These are phyloP conservation scores for Drosophila mayri DNA, from an alignment of 1,140 invertebrate genomes.

Conservation along the genomic window DNA sequence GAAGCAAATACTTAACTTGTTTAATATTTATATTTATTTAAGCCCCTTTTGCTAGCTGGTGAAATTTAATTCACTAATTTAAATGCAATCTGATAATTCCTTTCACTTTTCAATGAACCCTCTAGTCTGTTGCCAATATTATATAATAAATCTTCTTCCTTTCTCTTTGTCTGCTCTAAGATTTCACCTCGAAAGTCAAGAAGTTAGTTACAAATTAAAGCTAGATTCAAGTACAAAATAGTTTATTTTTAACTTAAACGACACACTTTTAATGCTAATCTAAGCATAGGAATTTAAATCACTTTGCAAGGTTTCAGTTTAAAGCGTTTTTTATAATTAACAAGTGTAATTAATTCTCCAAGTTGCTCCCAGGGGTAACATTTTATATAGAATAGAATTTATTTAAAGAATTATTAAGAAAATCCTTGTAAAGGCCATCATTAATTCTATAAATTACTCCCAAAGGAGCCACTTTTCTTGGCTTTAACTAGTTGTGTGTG, in stretches of 20 bases:
- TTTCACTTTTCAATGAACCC: constrained; percentile 6
- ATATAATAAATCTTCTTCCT: background rate
- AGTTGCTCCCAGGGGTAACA: background rate
- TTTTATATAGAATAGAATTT: too few species aligned
- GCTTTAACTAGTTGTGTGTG: background rate
- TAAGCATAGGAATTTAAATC: background rate
- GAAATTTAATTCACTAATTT: background rate
- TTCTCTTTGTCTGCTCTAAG: too few species aligned
- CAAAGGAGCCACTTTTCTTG: background rate
- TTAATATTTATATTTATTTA: background rate
- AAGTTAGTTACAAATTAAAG: background rate
- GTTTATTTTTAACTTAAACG: background rate
- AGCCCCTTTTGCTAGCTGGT: background rate
- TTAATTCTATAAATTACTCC: constrained; percentile 4
- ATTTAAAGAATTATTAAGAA: background rate
- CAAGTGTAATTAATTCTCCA: background rate
- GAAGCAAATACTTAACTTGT: background rate
- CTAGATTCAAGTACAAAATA: background rate
- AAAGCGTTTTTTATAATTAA: background rate
- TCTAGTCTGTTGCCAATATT: background rate
- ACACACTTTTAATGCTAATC: background rate
- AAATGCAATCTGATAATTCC: constrained; percentile 3
- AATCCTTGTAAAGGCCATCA: too few species aligned
- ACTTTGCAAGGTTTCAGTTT: background rate
- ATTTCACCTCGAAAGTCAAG: too few species aligned